Percentiles rank a stretch among this genome's conserved stretches.
These are phyloP conservation scores for Marasmarcha lunaedactyla DNA, from an alignment of 2,888 invertebrate species.

Conservation along the genomic window DNA sequence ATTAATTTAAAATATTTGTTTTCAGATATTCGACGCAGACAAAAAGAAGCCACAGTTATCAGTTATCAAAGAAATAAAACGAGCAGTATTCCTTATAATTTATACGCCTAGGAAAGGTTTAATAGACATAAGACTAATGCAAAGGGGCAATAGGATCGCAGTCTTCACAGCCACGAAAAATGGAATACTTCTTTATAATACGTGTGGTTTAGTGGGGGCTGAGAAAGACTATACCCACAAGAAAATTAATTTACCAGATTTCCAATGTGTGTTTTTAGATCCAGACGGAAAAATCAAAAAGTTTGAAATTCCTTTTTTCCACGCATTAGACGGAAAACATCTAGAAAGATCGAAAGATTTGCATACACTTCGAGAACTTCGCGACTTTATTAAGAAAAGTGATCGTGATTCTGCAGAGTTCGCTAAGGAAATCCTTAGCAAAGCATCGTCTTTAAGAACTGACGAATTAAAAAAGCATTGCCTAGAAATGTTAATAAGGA, in stretches of 20 bases:
- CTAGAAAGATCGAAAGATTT: constrained; percentile 89
- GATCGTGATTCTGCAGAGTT: constrained; percentile 58
- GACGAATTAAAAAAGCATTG: constrained; percentile 78
- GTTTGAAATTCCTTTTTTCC: constrained; percentile 90
- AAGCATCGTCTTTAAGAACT: constrained; percentile 76
- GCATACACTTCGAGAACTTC: constrained; percentile 83
- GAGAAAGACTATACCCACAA: constrained; percentile 65
- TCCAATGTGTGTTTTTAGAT: constrained; percentile 85
- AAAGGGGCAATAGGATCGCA: constrained; percentile 90
- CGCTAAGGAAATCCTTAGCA: constrained; percentile 62
- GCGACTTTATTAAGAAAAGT: constrained; percentile 73
- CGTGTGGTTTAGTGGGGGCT: constrained; percentile 84
- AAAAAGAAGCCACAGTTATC: constrained; percentile 51
- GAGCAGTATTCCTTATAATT: constrained; percentile 88
- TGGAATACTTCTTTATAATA: constrained; percentile 83
- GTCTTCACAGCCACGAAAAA: constrained; percentile 91
- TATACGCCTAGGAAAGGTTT: constrained; percentile 93
- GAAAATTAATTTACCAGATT: constrained; percentile 71
- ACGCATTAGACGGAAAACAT: constrained; percentile 87
- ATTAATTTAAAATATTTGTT: constrained; percentile 10
- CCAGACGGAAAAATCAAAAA: constrained; percentile 86
- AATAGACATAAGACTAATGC: constrained; percentile 92
- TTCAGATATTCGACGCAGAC: constrained; percentile 55
- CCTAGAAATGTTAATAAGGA: constrained; percentile 76
- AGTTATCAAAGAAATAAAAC: constrained; percentile 60